Percentiles rank a stretch among this genome's conserved stretches.
Conservation (phyloP, 2,888 invertebrate genomes). For the Leptarthrus brevirostris region DNA sequence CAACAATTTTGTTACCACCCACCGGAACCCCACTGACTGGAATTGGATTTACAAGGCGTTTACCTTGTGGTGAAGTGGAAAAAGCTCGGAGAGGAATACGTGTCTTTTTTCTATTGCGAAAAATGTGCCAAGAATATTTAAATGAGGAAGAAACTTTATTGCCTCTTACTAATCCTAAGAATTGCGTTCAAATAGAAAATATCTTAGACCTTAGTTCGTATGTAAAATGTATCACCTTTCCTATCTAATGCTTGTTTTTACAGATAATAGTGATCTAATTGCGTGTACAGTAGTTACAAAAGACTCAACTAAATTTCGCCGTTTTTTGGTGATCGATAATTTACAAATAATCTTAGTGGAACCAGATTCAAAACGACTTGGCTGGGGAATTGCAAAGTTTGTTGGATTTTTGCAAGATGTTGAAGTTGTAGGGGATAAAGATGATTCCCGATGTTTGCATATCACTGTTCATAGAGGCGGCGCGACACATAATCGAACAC, state of each 20-base stretch:
- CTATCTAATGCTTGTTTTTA: constrained; percentile 54
- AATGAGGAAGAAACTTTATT: constrained; percentile 87
- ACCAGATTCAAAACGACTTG: constrained; percentile 92
- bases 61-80: constrained; percentile 97
- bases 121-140: constrained; percentile 81
- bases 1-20: constrained; percentile 92
- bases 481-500: constrained; percentile 76
- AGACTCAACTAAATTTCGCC: constrained; percentile 87
- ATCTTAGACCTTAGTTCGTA: constrained; percentile 93
- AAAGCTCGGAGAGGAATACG: constrained; percentile 89
- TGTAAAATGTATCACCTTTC: background rate
- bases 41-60: constrained; percentile 90
- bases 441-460: constrained; percentile 94
- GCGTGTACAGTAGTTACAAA: constrained; percentile 94
- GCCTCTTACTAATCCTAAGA: constrained; percentile 88
- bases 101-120: constrained; percentile 89
- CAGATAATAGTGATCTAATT: constrained; percentile 97
- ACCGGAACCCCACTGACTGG: constrained; percentile 96
- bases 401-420: constrained; percentile 96
- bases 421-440: constrained; percentile 94
- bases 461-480: constrained; percentile 89
- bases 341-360: constrained; percentile 97
- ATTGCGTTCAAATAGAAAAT: constrained; percentile 92
- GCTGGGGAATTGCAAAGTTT: constrained; percentile 98
- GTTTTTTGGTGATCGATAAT: constrained; percentile 96